Evolutionary conservation across 2,113 vertebrate species (phyloP), one percentile per base, ranked within the genome.

Genomic region (Calyptomena viridis): DNA sequence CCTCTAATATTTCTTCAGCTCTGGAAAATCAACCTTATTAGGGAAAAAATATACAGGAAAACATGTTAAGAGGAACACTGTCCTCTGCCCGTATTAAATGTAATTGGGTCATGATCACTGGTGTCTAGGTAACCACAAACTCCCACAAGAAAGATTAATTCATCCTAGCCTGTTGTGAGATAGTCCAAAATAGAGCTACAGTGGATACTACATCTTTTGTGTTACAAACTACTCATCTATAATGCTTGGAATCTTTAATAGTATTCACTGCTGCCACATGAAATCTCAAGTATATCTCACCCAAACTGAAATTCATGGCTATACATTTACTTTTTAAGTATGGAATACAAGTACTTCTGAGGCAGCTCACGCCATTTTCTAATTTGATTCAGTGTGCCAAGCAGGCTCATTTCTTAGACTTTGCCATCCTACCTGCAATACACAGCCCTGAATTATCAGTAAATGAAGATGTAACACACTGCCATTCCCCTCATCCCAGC

Each of bases 71-170:
- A 78, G 27, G 46, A 90, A 63, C 66, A 39, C 33, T 84, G 72
- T 90, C 27, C 47, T 82, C 52, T 84, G 39, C 40, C 55, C 18
- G 52, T 60, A 84, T 84, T 77, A 87, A 81, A 89, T 75, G 47
- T 84, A 97, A 92, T 49, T 92, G 73, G 80, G 91, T 94, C 95
- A 89, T 40, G 47, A 94, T 84, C 86, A 92, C 68, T 50, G 67
- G 79, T 88, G 86, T 80, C 90, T 77, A 88, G 88, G 88, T 97
- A 96, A 95, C 86, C 83, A 86, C 83, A 73, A 83, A 71, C 75
- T 93, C 59, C 68, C 83, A 71, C 85, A 86, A 33, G 30, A 69
- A 80, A 94, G 79, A 90, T 62, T 69, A 96, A 85, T 83, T 88
- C 59, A 92, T 88, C 40, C n/a, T 90, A 76, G 88, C 42, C 50